Evolutionary conservation across 2,113 vertebrate species (phyloP), one percentile per base, ranked within the genome.

Genomic region (Oncorhynchus masou): DNA sequence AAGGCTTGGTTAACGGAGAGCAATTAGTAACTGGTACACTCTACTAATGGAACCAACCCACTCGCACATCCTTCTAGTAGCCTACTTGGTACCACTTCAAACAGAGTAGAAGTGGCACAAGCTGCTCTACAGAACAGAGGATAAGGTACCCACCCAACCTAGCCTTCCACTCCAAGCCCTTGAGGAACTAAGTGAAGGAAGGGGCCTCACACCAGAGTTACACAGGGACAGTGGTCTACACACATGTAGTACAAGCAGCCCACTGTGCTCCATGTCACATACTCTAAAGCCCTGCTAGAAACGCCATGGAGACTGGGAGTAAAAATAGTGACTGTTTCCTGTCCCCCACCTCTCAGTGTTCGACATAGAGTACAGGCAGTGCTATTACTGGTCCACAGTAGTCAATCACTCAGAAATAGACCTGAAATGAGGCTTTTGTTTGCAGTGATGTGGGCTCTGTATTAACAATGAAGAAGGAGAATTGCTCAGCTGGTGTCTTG

Each of bases 281-380:
- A 73, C 74, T 88, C 84, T 84, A 73, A 51, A 69, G 27, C 34
- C 54, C 34, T 57, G 20, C 62, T 74, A 68, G 31, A 20, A 51
- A 68, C 57, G 22, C 71, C 71, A 73, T 71, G 81, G 74, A 81
- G 79, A 86, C 67, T 45, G 39, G n/a, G 59, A 74, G 66, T 88
- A 91, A 90, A 92, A 92, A 93, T 92, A 93, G 85, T 74, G 65
- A 8, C 62, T 15, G 71, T 86, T 91, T 91, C 89, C 89, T 87
- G 80, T 83, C 31, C 74, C 73, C 67, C 82, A 51, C 24, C 22
- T 22, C 24, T 13, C 34, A 4, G 16, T 54, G 51, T 54, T 54
- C 16, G 16, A 19, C 16, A 54, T 22, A 62, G 9, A 62, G 68
- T 31, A 7, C 15, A 62, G 79, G 48, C 15, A 57, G 79, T 49